Percentiles rank a stretch among this genome's conserved stretches.
phyloP scores from a whole-genome alignment of 2,113 vertebrate genomes.

The Pterophyllum scalare region DNA sequence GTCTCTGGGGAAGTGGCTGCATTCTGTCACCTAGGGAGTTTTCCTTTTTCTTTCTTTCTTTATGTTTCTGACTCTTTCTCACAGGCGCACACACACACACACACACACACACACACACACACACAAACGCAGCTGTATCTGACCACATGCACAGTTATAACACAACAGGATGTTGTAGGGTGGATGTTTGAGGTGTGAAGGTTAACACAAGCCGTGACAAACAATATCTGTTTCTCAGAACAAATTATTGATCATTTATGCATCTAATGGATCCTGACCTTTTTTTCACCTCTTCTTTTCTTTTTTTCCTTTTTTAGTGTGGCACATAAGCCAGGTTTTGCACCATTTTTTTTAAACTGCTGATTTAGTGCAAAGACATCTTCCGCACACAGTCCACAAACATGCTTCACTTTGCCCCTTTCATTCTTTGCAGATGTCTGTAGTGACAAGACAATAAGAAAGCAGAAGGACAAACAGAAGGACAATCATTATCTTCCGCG shows the following conservation, averaged over 20 bases:
- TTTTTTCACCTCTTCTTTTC: neutral
- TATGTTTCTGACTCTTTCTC: constrained; percentile 29
- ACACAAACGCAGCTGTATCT: constrained; percentile 59
- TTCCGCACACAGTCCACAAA: constrained; percentile 1
- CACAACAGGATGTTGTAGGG: constrained; percentile 77
- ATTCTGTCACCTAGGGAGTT: constrained; percentile 60
- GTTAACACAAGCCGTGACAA: constrained; percentile 62
- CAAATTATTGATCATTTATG: constrained; percentile 37
- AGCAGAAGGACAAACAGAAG: constrained; percentile 59
- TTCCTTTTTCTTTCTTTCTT: constrained; percentile 55
- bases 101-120: constrained; percentile 16
- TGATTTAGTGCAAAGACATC: constrained; percentile 5
- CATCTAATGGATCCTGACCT: neutral
- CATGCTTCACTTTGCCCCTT: constrained; percentile 21
- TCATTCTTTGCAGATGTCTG: constrained; percentile 42
- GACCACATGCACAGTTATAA: constrained; percentile 67
- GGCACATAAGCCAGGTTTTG: neutral
- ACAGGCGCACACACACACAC: constrained; percentile 1
- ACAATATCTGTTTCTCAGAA: constrained; percentile 61
- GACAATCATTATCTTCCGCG: constrained; percentile 49
- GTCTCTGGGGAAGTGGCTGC: constrained; percentile 59
- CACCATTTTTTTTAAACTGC: neutral
- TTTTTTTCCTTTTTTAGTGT: neutral
- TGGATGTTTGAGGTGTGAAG: constrained; percentile 73
- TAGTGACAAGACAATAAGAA: constrained; percentile 34